These are phyloP conservation scores for Eulacestoma nigropectus DNA, from an alignment of 2,113 vertebrate genomes.

Conservation along the genomic window DNA sequence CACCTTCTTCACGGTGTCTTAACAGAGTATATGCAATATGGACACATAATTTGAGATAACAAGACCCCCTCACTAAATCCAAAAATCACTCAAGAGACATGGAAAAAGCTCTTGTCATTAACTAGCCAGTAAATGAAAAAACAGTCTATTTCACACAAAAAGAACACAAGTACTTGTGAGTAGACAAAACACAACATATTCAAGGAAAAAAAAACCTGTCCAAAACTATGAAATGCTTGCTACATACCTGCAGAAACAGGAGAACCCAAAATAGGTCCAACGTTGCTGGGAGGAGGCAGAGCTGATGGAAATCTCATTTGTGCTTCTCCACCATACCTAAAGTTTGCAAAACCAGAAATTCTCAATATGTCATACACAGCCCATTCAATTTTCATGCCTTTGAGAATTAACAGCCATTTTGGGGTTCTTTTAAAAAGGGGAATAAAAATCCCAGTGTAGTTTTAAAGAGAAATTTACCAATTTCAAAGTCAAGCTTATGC, in stretches of 20 bases:
- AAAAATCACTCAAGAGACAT: background rate
- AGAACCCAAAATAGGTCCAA: slow-evolving; percentile 83
- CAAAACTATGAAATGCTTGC: background rate
- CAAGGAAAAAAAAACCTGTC: background rate
- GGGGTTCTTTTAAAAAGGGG: background rate
- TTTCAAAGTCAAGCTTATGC: background rate
- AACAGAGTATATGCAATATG: background rate
- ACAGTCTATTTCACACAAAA: background rate
- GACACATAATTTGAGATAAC: background rate
- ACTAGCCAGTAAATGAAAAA: background rate
- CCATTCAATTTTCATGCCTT: background rate
- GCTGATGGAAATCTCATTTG: slow-evolving; percentile 91
- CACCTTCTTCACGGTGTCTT: background rate
- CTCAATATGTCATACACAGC: background rate
- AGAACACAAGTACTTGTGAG: background rate
- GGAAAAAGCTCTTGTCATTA: background rate
- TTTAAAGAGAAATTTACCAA: background rate
- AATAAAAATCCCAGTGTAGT: background rate
- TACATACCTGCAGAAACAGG: slow-evolving; percentile 76
- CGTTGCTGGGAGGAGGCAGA: slow-evolving; percentile 78
- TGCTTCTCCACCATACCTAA: slow-evolving; percentile 93
- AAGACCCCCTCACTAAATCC: background rate
- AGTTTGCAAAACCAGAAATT: background rate
- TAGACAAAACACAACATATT: background rate
- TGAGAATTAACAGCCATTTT: background rate